Conservation (phyloP, 2,113 vertebrate genomes). For the Phyllostomus discolor region DNA sequence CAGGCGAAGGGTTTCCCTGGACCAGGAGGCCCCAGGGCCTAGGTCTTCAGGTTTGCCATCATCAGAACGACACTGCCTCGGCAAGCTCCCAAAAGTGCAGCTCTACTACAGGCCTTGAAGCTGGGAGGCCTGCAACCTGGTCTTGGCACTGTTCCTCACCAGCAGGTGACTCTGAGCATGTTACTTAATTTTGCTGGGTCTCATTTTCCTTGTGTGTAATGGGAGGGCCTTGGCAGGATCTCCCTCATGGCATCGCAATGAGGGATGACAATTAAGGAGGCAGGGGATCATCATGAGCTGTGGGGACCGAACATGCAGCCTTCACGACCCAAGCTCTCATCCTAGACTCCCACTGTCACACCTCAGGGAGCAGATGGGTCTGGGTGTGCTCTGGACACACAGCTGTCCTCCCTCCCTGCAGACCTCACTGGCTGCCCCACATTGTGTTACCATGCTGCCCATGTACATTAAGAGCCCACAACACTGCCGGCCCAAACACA, state of each 20-base stretch:
- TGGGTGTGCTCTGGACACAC: not conserved
- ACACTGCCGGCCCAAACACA: rapidly evolving
- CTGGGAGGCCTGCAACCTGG: too few relatives aligned
- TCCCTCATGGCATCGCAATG: not conserved
- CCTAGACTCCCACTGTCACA: not conserved
- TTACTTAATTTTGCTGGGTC: not conserved
- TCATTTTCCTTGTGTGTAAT: not conserved
- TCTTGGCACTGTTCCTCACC: not conserved
- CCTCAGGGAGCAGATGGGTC: too few relatives aligned
- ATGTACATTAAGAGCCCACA: rapidly evolving
- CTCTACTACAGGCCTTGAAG: not conserved
- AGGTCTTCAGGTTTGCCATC: not conserved
- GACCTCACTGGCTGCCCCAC: not conserved
- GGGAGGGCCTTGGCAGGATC: not conserved
- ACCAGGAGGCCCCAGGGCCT: not conserved
- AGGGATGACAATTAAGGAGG: not conserved
- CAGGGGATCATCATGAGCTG: not conserved
- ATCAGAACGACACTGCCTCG: not conserved
- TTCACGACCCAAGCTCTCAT: not conserved
- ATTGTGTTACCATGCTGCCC: rapidly evolving
- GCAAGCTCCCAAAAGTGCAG: not conserved
- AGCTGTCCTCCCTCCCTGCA: not conserved
- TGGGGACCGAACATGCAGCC: too few relatives aligned
- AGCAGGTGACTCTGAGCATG: not conserved
- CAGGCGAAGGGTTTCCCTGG: not conserved